A percentile compares a stretch with the other conserved stretches of the same genome.
Conservation (phyloP, 2,888 invertebrate genomes). For the Thereva unica region DNA sequence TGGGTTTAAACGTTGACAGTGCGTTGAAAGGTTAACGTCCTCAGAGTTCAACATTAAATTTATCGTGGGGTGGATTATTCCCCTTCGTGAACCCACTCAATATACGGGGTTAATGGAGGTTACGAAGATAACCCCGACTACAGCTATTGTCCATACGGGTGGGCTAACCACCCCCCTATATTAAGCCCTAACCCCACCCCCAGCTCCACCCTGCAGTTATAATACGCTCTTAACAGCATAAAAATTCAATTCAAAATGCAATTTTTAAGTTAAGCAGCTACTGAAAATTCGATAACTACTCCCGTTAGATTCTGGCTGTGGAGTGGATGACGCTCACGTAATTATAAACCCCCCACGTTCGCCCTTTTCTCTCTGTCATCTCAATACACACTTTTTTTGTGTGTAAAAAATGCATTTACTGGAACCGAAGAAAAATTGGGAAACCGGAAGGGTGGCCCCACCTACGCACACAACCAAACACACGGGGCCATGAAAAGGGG, state of each 20-base stretch:
- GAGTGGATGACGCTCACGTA: not conserved
- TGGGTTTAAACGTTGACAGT: not conserved
- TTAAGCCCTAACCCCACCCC: not conserved
- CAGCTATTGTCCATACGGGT: not conserved
- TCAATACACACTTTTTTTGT: slow-evolving; percentile 14
- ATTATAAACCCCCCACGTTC: slow-evolving; percentile 18
- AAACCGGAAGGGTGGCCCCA: slow-evolving; percentile 21
- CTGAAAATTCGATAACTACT: slow-evolving; percentile 22
- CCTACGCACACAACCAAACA: slow-evolving; percentile 26
- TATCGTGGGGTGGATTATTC: no score
- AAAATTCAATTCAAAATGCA: slow-evolving; percentile 2
- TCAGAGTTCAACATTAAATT: slow-evolving; percentile 10
- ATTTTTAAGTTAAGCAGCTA: slow-evolving; percentile 12
- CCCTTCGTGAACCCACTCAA: no score
- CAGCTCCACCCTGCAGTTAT: not conserved
- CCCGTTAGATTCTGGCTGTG: not conserved
- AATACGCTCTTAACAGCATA: not conserved
- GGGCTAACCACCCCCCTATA: slow-evolving; percentile 8
- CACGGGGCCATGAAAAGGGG: slow-evolving; percentile 6
- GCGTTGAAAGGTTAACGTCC: slow-evolving; percentile 29
- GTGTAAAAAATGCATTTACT: slow-evolving; percentile 35
- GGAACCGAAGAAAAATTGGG: slow-evolving; percentile 29
- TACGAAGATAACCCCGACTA: no score
- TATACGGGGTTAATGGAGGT: no score
- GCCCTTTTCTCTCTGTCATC: slow-evolving; percentile 15